Conservation (phyloP, 2,113 vertebrate genomes). For the Sialia sialis region DNA sequence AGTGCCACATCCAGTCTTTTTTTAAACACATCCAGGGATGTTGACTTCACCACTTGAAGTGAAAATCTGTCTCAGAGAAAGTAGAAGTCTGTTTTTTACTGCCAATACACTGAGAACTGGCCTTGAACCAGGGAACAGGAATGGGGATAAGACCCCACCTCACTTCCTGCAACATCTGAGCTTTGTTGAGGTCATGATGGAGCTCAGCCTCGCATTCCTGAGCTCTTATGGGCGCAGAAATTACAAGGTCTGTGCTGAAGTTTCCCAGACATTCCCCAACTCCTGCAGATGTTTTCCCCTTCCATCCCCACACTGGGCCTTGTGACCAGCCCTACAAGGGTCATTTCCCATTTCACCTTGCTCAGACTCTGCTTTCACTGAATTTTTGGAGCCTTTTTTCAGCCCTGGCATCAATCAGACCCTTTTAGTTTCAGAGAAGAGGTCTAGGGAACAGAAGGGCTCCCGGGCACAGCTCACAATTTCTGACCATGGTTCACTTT, state of each 20-base stretch:
- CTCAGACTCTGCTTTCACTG: background rate
- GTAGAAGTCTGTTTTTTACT: background rate
- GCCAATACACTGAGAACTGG: background rate
- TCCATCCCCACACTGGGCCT: accelerated
- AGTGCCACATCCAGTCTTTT: too few relatives aligned
- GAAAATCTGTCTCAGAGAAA: background rate
- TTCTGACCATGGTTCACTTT: background rate
- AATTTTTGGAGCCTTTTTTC: accelerated
- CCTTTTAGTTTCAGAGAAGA: background rate
- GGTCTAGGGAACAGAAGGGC: background rate
- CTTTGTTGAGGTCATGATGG: background rate
- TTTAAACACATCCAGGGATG: too few relatives aligned
- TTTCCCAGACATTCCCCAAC: background rate
- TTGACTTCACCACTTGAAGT: background rate
- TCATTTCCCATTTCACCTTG: background rate
- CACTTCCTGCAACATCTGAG: background rate
- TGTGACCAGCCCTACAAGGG: background rate
- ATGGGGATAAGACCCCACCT: background rate
- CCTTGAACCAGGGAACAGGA: background rate
- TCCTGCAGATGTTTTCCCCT: background rate
- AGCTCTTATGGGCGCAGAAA: background rate
- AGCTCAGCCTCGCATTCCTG: background rate
- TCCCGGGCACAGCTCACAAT: background rate
- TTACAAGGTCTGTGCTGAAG: accelerated
- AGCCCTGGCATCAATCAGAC: background rate